Percentiles rank a stretch among this genome's conserved stretches.
phyloP scores from a whole-genome alignment of 2,888 invertebrate genomes.

The Gordius sp. region DNA sequence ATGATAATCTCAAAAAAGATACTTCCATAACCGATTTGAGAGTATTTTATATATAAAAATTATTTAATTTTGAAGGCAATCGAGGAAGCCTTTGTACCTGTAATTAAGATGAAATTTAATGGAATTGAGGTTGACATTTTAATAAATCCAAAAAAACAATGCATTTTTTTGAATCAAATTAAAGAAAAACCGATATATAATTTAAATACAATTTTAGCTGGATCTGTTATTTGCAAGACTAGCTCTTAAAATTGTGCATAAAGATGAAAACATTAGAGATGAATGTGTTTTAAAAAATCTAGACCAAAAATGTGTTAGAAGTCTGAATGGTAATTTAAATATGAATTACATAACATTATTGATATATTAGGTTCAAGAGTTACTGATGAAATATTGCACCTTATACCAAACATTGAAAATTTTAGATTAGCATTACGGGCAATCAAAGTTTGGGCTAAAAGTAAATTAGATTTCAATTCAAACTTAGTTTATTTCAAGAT shows the following conservation, averaged over 20 bases:
- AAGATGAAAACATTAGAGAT: conserved; percentile 58
- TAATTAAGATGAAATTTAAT: conserved; percentile 94
- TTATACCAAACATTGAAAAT: conserved; percentile 76
- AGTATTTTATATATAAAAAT: conserved; percentile 30
- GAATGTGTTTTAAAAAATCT: conserved; percentile 69
- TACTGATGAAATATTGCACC: conserved; percentile 78
- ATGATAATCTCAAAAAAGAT: conserved; percentile 58
- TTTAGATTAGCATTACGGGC: conserved; percentile 71
- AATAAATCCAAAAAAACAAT: too few relatives aligned
- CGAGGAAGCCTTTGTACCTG: conserved; percentile 93
- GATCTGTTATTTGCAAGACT: conserved; percentile 87
- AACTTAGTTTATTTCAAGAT: background rate
- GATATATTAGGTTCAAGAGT: conserved; percentile 51
- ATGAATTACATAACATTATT: background rate
- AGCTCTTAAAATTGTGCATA: conserved; percentile 76
- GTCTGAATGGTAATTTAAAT: conserved; percentile 46
- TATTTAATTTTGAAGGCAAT: conserved; percentile 41
- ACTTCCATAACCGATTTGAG: conserved; percentile 55
- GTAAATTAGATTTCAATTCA: conserved; percentile 37
- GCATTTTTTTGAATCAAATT: too few relatives aligned
- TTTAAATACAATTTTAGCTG: conserved; percentile 30
- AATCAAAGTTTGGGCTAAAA: conserved; percentile 92
- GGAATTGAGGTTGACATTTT: conserved; percentile 49
- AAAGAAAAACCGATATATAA: too few relatives aligned
- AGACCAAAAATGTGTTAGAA: conserved; percentile 79